A percentile compares a stretch with the other conserved stretches of the same genome.
Conservation (phyloP, 2,888 invertebrate species). For the Galeruca laticollis region DNA sequence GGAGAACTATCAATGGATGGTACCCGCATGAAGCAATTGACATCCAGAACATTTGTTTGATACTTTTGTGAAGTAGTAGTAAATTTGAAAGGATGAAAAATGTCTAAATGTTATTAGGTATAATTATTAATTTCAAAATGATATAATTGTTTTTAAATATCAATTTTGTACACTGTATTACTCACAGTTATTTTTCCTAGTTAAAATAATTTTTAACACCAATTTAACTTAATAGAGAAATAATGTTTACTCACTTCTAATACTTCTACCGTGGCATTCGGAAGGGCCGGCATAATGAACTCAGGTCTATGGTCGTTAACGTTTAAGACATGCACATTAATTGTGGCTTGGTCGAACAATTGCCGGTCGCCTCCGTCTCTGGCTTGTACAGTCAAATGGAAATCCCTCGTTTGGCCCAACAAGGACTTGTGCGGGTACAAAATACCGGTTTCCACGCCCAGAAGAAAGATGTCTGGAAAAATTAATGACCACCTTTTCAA, state of each 20-base stretch:
- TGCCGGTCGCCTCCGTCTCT: slow-evolving; percentile 80
- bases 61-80: no score
- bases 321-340: slow-evolving; percentile 81
- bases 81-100: no score
- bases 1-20: no score
- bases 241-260: slow-evolving; percentile 77
- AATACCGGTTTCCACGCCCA: slow-evolving; percentile 83
- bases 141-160: no score
- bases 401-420: slow-evolving; percentile 72
- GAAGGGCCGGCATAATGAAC: slow-evolving; percentile 81
- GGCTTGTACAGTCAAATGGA: slow-evolving; percentile 73
- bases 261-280: slow-evolving; percentile 83
- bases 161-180: no score
- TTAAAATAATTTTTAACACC: no score
- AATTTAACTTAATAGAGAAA: not conserved
- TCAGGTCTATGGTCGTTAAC: slow-evolving; percentile 87
- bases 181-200: no score
- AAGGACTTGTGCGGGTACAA: slow-evolving; percentile 83
- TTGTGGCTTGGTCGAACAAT: slow-evolving; percentile 76
- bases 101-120: no score
- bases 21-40: no score
- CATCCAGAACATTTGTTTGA: no score
- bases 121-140: no score
- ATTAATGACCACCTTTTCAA: slow-evolving; percentile 21
- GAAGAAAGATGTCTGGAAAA: slow-evolving; percentile 76